Percentiles rank a stretch among this genome's conserved stretches.
These are phyloP conservation scores for Mormyrops boulengeri DNA, from an alignment of 2,797 vertebrate species.

Conservation along the genomic window DNA sequence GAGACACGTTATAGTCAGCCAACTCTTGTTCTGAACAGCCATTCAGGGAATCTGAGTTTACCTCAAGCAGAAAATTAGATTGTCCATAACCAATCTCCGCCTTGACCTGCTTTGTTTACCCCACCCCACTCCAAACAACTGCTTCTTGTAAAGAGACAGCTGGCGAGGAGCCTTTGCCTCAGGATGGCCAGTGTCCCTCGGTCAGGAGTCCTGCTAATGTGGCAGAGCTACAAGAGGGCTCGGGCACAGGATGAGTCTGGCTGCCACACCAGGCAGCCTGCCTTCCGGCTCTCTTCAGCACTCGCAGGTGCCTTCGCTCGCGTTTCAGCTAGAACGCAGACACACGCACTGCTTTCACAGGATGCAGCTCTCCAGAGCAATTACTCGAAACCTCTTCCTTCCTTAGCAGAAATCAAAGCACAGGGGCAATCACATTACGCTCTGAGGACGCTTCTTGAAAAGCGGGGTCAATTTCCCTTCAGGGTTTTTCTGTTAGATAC, in stretches of 20 bases:
- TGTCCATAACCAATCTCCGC: neutral
- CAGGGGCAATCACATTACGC: neutral
- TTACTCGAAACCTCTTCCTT: slow-evolving; percentile 15
- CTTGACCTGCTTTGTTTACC: neutral
- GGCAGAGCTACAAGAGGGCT: neutral
- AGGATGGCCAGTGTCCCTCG: neutral
- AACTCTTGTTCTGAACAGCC: neutral
- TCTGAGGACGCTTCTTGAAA: neutral
- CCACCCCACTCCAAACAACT: neutral
- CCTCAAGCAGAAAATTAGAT: neutral
- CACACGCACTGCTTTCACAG: neutral
- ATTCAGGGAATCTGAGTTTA: neutral
- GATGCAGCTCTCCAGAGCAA: neutral
- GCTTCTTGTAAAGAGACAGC: neutral
- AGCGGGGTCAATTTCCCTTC: neutral
- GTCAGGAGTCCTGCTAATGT: neutral
- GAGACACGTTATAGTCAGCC: neutral
- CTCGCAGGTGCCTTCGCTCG: neutral
- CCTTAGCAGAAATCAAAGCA: slow-evolving; percentile 17
- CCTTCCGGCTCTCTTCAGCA: neutral
- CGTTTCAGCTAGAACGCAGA: neutral
- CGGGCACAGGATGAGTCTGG: neutral
- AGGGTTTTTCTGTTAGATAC: neutral
- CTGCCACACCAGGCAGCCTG: neutral
- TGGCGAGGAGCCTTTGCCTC: neutral